These are phyloP conservation scores for Heliothis virescens DNA, from an alignment of 1,140 invertebrate genomes.

Conservation along the genomic window DNA sequence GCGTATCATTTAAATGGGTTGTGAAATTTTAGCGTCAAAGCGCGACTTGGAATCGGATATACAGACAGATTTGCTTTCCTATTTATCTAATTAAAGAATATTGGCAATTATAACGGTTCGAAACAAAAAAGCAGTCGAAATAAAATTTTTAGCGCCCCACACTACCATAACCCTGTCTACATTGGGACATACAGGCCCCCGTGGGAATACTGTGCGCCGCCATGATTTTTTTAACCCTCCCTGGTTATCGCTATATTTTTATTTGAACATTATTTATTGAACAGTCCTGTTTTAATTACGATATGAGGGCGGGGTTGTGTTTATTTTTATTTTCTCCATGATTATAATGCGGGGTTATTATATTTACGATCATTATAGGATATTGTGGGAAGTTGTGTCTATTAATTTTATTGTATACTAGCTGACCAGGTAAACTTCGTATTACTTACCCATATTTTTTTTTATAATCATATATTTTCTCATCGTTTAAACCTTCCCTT, in stretches of 20 bases:
- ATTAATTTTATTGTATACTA: no score
- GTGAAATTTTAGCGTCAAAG: no score
- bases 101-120: no score
- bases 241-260: slow-evolving; percentile 38
- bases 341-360: neutral
- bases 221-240: slow-evolving; percentile 29
- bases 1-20: no score
- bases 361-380: neutral
- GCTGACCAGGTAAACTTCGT: no score
- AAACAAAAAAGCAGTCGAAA: no score
- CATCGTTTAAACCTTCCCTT: no score
- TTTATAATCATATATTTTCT: no score
- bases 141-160: slow-evolving; percentile 45
- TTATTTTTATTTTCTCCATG: neutral
- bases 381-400: neutral
- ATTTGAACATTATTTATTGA: slow-evolving; percentile 29
- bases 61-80: no score
- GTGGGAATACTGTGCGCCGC: slow-evolving; percentile 38
- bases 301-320: slow-evolving; percentile 22
- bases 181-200: neutral
- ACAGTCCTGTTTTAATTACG: slow-evolving; percentile 32
- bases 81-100: no score
- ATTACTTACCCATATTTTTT: no score
- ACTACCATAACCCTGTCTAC: slow-evolving; percentile 1
- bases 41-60: no score